Base-by-base conservation (phyloP, 1,140 invertebrate genomes). In the honey bee (Apis mellifera) region DNA sequence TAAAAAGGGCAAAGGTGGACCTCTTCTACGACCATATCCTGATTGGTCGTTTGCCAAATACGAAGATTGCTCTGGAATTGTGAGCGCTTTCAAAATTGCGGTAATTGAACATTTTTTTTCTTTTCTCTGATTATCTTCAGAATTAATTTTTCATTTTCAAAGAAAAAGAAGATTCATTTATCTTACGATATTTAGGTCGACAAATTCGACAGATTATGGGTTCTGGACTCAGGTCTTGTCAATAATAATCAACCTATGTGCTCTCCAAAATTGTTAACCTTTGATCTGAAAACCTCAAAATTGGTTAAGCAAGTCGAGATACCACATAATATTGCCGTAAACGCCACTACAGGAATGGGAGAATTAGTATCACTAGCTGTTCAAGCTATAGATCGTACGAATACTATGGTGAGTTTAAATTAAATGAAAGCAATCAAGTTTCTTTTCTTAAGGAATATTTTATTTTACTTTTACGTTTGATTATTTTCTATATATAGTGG, bases 171-270 rank as follows among this genome's bases (percentile, higher is more conserved):
- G 5, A 42, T 42, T 42, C 32, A 42, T 42, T 42, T 42, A 42
- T 42, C 4, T 42, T 42, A 42, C 7, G 89, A 77, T 95, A 94
- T 77, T 42, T 42, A 42, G 32, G 3, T 42, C 32, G 32, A 42
- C 32, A 42, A 42, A 7, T 5, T 42, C 32, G 92, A 94, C 72
- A 92, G 94, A n/a, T 78, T 95, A 11, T 95, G 94, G 94, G 94
- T 95, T 9, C 89, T 95, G 87, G 95, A 95, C 76, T 84, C 92
- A 1, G 95, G 95, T 32, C 93, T 93, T 77, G 93, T 94, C 23
- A 93, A 92, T 1, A 89, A 92, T 4, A 81, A 84, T 42, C 4
- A 42, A 0, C 86, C 91, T 17, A 74, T 91, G 4, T 95, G 95
- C 80, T 92, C 92, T 0, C 92, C 95, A 0, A 92, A 95, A 79